These are phyloP conservation scores for Synergus gifuensis DNA, from an alignment of 2,888 invertebrate species.

Conservation along the genomic window DNA sequence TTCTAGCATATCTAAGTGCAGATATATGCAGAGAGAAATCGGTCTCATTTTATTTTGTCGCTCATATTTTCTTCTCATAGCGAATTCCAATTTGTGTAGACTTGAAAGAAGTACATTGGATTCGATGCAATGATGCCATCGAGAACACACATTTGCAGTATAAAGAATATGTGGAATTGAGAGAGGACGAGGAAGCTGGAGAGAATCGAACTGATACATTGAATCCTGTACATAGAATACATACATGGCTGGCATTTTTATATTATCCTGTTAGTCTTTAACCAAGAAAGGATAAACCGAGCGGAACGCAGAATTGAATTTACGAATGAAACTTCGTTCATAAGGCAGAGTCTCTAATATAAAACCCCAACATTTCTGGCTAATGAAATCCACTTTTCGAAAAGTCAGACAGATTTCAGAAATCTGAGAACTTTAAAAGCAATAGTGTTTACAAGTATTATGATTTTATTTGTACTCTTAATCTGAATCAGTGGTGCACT, in stretches of 20 bases:
- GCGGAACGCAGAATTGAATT: neutral
- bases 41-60: neutral
- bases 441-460: too few relatives aligned
- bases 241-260: conserved; percentile 7
- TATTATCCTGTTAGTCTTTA: conserved; percentile 14
- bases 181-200: conserved; percentile 14
- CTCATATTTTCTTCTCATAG: neutral
- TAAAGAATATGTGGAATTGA: conserved; percentile 18
- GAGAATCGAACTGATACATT: conserved; percentile 22
- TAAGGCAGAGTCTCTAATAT: neutral
- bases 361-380: neutral
- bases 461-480: too few relatives aligned
- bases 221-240: conserved; percentile 22
- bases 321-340: conserved; percentile 2
- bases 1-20: neutral
- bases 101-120: conserved; percentile 4
- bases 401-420: neutral
- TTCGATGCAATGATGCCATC: conserved; percentile 21
- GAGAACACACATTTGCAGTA: conserved; percentile 23
- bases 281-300: conserved; percentile 26
- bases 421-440: too few relatives aligned
- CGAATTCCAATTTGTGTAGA: conserved; percentile 16
- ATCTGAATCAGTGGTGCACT: too few relatives aligned
- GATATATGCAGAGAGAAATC: neutral
- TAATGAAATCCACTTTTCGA: neutral